Evolutionary conservation across 2,888 invertebrate genomes (phyloP).

Genomic region (Phymatocera aterrima): DNA sequence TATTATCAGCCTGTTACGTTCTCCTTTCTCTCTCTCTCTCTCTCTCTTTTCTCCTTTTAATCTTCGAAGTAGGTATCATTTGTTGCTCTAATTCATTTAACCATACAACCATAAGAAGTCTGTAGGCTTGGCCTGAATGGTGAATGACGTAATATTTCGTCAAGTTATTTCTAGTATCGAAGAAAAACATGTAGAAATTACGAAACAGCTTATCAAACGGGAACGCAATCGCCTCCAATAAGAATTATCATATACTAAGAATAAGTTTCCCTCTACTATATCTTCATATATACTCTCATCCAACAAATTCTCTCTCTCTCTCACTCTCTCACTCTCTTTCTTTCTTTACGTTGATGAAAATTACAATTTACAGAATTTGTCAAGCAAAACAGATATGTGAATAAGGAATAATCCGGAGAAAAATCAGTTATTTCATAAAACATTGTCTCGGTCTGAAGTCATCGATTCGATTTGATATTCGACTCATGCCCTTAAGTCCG

Average conservation of each 20-base stretch:
- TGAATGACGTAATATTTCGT: constrained; percentile 17
- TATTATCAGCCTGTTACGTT: constrained; percentile 20
- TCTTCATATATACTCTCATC: neutral
- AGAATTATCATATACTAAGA: constrained; percentile 26
- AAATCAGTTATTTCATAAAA: constrained; percentile 34
- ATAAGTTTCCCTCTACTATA: neutral
- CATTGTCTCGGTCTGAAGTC: constrained; percentile 47
- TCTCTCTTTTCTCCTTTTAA: neutral
- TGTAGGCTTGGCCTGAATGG: constrained; percentile 14
- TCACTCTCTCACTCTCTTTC: neutral
- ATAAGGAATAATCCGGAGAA: neutral
- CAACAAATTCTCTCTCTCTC: neutral
- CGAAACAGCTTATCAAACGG: constrained; percentile 30
- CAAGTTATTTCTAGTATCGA: constrained; percentile 31
- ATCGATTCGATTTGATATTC: constrained; percentile 24
- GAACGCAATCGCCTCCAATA: constrained; percentile 31
- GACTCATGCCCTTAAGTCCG: neutral
- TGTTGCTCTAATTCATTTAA: constrained; percentile 7
- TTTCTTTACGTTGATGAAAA: constrained; percentile 14
- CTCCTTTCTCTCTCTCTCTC: constrained; percentile 1
- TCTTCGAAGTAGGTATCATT: constrained; percentile 4
- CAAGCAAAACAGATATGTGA: constrained; percentile 37
- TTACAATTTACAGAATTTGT: constrained; percentile 26
- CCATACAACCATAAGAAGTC: constrained; percentile 24
- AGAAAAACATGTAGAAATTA: constrained; percentile 34